Percentiles rank a stretch among this genome's conserved stretches.
Evolutionary conservation across 2,113 vertebrate species (phyloP).

Genomic region (Apteryx mantelli): DNA sequence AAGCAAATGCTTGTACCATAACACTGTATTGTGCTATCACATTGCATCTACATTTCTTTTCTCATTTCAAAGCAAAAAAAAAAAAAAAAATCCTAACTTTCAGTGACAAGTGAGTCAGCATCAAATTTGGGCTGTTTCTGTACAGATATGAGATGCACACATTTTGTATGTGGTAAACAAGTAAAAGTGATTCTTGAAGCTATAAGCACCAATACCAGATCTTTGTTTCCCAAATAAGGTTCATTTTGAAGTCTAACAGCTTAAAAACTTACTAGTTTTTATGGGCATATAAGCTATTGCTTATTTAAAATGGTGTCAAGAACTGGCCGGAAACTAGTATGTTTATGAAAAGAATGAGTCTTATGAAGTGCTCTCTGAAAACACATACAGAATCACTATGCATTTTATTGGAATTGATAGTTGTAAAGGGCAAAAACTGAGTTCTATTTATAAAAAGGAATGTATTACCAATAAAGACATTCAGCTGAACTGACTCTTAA

Average conservation of each 20-base stretch:
- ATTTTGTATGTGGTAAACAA: neutral
- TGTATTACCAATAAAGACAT: neutral
- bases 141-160: accelerated
- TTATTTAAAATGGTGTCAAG: neutral
- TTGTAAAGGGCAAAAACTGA: neutral
- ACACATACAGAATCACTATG: neutral
- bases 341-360: neutral
- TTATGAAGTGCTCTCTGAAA: neutral
- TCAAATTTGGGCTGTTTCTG: neutral
- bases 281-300: neutral
- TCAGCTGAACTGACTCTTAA: neutral
- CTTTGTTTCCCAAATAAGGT: neutral
- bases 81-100: neutral
- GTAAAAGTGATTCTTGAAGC: neutral
- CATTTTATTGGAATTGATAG: neutral
- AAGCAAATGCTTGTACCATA: neutral
- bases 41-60: neutral
- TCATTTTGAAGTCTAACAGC: neutral
- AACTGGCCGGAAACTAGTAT: neutral
- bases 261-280: neutral
- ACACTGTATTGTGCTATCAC: too few relatives aligned
- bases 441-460: neutral
- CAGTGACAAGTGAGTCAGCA: neutral
- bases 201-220: neutral
- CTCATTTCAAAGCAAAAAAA: neutral